phyloP scores from a whole-genome alignment of 64 coral and sea anemone species.

The Orbicella faveolata region DNA sequence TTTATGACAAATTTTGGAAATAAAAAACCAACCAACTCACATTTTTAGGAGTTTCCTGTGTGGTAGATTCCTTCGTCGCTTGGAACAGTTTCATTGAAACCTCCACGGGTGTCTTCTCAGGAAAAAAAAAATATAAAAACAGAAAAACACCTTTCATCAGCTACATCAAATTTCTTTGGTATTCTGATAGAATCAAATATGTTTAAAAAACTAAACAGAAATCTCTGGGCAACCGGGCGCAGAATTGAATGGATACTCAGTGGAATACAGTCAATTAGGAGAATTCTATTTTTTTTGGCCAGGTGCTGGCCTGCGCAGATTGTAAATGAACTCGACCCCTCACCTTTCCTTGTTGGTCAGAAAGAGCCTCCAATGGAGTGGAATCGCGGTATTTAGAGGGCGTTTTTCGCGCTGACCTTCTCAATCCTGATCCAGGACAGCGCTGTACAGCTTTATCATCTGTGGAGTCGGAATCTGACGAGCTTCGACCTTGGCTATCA shows the following conservation, averaged over 20 bases:
- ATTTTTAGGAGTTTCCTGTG: neutral
- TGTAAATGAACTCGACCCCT: neutral
- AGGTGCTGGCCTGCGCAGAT: too few relatives aligned
- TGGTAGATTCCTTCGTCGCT: neutral
- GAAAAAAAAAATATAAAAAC: neutral
- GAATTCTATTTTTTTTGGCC: too few relatives aligned
- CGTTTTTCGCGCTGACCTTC: slow-evolving; percentile 24
- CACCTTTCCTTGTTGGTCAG: neutral
- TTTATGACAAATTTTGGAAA: too few relatives aligned
- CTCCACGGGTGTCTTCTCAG: neutral
- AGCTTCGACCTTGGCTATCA: slow-evolving; percentile 9
- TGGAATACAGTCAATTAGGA: too few relatives aligned
- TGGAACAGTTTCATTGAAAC: slow-evolving; percentile 31
- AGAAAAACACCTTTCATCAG: neutral
- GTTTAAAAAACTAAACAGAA: neutral
- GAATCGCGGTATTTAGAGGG: slow-evolving; percentile 40
- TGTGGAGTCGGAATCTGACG: neutral
- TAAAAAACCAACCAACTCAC: neutral
- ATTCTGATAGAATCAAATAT: neutral
- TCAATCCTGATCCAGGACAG: slow-evolving; percentile 10
- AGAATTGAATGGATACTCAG: too few relatives aligned
- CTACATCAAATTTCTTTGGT: neutral
- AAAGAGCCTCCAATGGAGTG: neutral
- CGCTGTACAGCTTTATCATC: neutral
- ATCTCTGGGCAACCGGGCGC: neutral